phyloP scores from a whole-genome alignment of 2,888 invertebrate species.

The Synanthedon formicaeformis region DNA sequence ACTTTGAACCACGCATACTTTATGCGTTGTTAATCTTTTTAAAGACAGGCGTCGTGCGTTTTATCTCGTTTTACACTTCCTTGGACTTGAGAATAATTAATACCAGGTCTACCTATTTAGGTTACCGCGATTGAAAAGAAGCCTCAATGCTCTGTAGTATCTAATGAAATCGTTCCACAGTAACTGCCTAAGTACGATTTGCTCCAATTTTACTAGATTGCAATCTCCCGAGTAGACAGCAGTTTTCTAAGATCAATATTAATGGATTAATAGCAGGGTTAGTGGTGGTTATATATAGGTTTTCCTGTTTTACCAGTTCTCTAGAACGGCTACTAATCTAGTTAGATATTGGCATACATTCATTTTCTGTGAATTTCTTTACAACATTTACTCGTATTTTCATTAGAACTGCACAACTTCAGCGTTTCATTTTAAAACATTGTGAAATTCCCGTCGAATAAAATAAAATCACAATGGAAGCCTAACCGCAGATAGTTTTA shows the following conservation, averaged over 20 bases:
- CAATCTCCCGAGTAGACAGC: conserved; percentile 21
- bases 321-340: too few relatives aligned
- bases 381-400: background rate
- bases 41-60: conserved; percentile 40
- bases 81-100: conserved; percentile 44
- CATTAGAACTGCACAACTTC: background rate
- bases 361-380: background rate
- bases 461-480: background rate
- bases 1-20: conserved; percentile 14
- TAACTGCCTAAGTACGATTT: conserved; percentile 39
- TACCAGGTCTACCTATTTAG: conserved; percentile 59
- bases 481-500: background rate
- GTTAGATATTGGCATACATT: too few relatives aligned
- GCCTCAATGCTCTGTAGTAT: too few relatives aligned
- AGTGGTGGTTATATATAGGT: background rate
- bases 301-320: background rate
- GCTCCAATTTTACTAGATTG: conserved; percentile 38
- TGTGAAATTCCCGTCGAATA: background rate
- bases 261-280: conserved; percentile 21
- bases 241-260: conserved; percentile 25
- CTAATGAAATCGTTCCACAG: conserved; percentile 40
- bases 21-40: conserved; percentile 47
- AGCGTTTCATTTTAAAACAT: too few relatives aligned
- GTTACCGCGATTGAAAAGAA: conserved; percentile 39
- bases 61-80: conserved; percentile 55